phyloP scores from a whole-genome alignment of 2,797 vertebrate species.

The Melanotaenia maccullochi region DNA sequence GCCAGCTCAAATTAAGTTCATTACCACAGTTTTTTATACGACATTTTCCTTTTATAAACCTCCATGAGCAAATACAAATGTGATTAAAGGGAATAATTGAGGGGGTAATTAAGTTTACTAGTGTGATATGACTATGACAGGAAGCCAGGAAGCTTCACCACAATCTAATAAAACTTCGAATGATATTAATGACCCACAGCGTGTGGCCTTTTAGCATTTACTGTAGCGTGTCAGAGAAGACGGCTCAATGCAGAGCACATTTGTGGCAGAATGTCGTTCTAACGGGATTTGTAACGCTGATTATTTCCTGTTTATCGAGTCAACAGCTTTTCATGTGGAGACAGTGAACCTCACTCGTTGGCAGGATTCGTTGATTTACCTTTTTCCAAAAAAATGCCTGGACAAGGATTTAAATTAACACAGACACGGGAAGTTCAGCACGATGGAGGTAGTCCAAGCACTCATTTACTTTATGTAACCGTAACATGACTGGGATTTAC shows the following conservation, averaged over 20 bases:
- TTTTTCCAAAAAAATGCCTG: conserved; percentile 8
- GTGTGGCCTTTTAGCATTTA: conserved; percentile 36
- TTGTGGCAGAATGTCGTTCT: conserved; percentile 29
- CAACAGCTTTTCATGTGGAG: conserved; percentile 13
- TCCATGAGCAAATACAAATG: conserved; percentile 44
- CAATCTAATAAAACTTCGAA: conserved; percentile 58
- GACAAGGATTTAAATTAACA: conserved; percentile 13
- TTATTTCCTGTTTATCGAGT: conserved; percentile 63
- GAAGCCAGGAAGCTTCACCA: conserved; percentile 51
- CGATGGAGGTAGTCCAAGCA: not conserved
- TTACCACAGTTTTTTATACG: conserved; percentile 22
- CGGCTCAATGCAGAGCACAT: not conserved
- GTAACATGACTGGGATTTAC: conserved; percentile 26
- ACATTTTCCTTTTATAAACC: conserved; percentile 21
- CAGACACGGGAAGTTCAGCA: conserved; percentile 13
- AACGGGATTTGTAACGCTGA: conserved; percentile 54
- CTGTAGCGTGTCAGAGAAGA: conserved; percentile 28
- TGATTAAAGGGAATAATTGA: conserved; percentile 55
- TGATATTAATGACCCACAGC: conserved; percentile 42
- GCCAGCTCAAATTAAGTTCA: conserved; percentile 9
- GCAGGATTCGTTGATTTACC: conserved; percentile 3
- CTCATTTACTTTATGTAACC: conserved; percentile 34
- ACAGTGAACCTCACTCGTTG: not conserved
- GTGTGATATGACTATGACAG: conserved; percentile 48
- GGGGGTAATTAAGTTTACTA: conserved; percentile 59